Percentiles rank a stretch among this genome's conserved stretches.
Evolutionary conservation across 2,888 invertebrate genomes (phyloP).

Genomic region (Acronicta alni): DNA sequence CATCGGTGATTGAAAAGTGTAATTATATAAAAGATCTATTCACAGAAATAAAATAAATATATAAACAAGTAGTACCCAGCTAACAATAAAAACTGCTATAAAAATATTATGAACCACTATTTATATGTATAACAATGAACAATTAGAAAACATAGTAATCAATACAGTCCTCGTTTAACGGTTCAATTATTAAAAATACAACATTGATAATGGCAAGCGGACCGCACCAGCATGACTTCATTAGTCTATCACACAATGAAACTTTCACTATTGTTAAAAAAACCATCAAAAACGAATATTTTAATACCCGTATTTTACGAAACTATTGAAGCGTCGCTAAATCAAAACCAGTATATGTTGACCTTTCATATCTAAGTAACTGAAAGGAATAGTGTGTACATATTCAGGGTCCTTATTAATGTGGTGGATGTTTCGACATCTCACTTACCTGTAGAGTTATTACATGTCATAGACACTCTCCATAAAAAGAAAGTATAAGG

Average conservation of each 20-base stretch:
- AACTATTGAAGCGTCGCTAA: conserved; percentile 45
- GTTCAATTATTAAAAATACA: conserved; percentile 9
- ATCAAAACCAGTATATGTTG: conserved; percentile 36
- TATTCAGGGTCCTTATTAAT: conserved; percentile 52
- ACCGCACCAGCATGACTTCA: conserved; percentile 40
- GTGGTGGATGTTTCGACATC: conserved; percentile 61
- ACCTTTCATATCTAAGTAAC: conserved; percentile 32
- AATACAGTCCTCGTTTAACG: conserved; percentile 6
- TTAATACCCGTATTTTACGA: conserved; percentile 50
- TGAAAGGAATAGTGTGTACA: conserved; percentile 44
- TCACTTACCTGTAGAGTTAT: conserved; percentile 47
- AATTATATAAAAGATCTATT: too few relatives aligned
- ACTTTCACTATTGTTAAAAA: conserved; percentile 56
- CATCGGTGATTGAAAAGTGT: too few relatives aligned
- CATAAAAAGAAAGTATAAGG: background rate
- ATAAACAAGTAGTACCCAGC: too few relatives aligned
- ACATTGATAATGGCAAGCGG: conserved; percentile 24
- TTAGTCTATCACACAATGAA: conserved; percentile 39
- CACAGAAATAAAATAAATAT: too few relatives aligned
- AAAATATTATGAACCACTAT: too few relatives aligned
- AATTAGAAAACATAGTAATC: conserved; percentile 6
- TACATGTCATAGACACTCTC: conserved; percentile 25
- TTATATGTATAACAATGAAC: background rate
- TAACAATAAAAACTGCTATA: too few relatives aligned
- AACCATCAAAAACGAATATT: conserved; percentile 40